Evolutionary conservation across 2,113 vertebrate species (phyloP), one percentile per base, ranked within the genome.

Genomic region (Pluvialis apricaria): DNA sequence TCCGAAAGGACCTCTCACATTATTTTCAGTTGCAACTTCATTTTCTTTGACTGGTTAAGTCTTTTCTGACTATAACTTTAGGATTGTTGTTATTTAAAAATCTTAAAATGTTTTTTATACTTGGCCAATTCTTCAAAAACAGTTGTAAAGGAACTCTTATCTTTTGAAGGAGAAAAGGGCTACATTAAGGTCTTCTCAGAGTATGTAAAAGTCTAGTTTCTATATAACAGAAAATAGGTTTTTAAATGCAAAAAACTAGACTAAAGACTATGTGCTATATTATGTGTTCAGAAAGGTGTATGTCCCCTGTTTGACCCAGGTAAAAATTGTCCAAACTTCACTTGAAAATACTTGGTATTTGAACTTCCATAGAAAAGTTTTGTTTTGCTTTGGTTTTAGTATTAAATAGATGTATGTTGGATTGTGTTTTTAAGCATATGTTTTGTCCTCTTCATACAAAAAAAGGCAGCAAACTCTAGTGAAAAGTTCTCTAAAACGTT

Each of bases 261-360:
- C n/a, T n/a, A n/a, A n/a, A n/a, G n/a, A n/a, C n/a, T 61, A 6
- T 16, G 15, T 1, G 2, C 18, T 54, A 1, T 40, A 7, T 36
- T 44, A 40, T 32, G 6, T 34, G 11, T 55, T 62, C 15, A 68
- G 0, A 79, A 54, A 22, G 9, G 5, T 83, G 19, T 40, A 40
- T 65, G 44, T 8, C 18, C 14, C 58, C 52, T 62, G 5, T 60
- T 68, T 70, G n/a, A 64, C 2, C 13, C 9, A 44, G 6, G 14
- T 78, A 54, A 72, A 82, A 78, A 14, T n/a, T 81, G n/a, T 28
- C 4, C 8, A 22, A 25, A n/a, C 16, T 51, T 28, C 25, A 38
- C 32, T 58, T 38, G 24, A 64, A 64, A 65, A 55, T 51, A 21
- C 34, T 61, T 31, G 11, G 4, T 64, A 51, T 38, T 82, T 77